Conservation (phyloP, 2,888 invertebrate genomes). For the Nephrotoma appendiculata region DNA sequence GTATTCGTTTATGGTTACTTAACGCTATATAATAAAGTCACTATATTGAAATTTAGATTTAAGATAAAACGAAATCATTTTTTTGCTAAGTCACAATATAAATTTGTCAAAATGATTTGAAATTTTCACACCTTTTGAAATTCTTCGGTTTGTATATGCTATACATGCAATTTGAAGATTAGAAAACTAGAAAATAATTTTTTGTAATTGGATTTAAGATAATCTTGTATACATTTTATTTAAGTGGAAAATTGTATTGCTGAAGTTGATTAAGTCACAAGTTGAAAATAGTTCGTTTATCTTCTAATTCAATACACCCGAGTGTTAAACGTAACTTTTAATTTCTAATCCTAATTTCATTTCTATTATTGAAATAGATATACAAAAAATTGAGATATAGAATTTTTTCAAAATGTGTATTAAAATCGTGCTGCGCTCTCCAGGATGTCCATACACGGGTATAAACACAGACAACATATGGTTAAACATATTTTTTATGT, state of each 20-base stretch:
- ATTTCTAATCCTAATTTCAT: not conserved
- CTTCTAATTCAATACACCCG: too few relatives aligned
- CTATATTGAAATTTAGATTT: not conserved
- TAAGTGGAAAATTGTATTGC: not conserved
- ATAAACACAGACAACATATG: conserved; percentile 2
- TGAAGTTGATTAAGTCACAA: not conserved
- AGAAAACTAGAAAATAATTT: not conserved
- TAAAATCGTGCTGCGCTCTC: not conserved
- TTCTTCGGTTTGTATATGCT: not conserved
- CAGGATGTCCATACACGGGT: conserved; percentile 3
- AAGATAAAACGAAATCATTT: not conserved
- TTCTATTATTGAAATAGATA: not conserved
- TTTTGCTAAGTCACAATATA: not conserved
- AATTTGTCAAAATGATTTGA: not conserved
- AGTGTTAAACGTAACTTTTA: not conserved
- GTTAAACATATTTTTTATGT: conserved; percentile 2
- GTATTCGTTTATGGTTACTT: not conserved
- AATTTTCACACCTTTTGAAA: not conserved
- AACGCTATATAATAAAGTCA: not conserved
- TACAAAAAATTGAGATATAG: not conserved
- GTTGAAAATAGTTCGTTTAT: too few relatives aligned
- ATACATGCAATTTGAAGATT: not conserved
- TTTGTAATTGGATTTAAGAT: not conserved
- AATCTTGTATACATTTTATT: not conserved
- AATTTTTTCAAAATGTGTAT: not conserved